Evolutionary conservation across 2,888 invertebrate genomes (phyloP).

Genomic region (Agonum fuliginosum): DNA sequence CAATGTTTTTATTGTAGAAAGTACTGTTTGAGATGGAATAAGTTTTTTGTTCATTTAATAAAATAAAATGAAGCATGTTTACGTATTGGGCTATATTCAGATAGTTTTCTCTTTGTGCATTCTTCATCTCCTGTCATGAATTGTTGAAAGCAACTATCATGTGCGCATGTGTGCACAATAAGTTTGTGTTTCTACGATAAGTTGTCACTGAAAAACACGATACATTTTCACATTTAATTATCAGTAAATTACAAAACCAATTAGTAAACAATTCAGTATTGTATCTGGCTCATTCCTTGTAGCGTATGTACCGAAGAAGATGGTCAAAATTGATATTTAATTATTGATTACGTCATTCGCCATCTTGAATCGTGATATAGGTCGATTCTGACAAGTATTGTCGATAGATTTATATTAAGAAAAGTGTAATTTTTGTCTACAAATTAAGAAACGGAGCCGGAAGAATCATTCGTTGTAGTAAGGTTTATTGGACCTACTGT

Average conservation of each 20-base stretch:
- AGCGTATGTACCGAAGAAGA: conserved; percentile 61
- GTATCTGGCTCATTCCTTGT: conserved; percentile 38
- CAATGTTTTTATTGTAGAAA: background rate
- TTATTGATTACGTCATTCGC: conserved; percentile 72
- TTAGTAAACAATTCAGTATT: conserved; percentile 50
- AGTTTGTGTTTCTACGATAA: conserved; percentile 49
- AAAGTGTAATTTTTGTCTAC: conserved; percentile 41
- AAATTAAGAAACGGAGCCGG: conserved; percentile 48
- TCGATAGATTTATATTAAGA: conserved; percentile 49
- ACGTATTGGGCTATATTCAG: conserved; percentile 19
- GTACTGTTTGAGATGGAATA: background rate
- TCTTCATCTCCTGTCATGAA: conserved; percentile 49
- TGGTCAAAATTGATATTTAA: conserved; percentile 65
- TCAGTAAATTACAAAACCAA: conserved; percentile 40
- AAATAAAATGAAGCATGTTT: background rate
- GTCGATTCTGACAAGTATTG: conserved; percentile 57
- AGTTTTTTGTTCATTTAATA: too few relatives aligned
- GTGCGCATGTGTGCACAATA: conserved; percentile 54
- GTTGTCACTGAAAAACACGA: conserved; percentile 52
- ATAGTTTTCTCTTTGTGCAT: background rate
- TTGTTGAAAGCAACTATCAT: conserved; percentile 43
- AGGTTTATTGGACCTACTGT: conserved; percentile 66
- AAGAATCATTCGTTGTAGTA: conserved; percentile 62
- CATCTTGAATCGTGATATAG: conserved; percentile 71
- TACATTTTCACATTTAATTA: conserved; percentile 53